These are phyloP conservation scores for Pangasius djambal DNA, from an alignment of 2,797 vertebrate genomes.

Conservation along the genomic window DNA sequence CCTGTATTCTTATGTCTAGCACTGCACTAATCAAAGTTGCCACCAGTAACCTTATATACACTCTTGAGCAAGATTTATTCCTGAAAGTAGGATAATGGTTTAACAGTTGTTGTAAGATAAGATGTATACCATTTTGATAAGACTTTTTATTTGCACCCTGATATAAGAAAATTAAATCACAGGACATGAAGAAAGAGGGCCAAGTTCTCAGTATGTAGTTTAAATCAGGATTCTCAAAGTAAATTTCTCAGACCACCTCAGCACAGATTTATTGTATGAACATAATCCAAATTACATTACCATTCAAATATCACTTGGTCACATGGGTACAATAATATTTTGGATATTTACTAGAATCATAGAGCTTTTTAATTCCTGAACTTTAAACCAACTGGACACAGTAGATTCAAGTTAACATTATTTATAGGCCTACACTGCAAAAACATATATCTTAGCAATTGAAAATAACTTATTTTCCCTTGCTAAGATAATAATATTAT, in stretches of 20 bases:
- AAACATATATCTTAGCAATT: too few relatives aligned
- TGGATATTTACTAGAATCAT: background rate
- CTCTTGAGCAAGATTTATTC: background rate
- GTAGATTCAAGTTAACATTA: background rate
- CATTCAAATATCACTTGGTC: background rate
- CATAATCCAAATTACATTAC: background rate
- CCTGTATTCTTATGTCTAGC: background rate
- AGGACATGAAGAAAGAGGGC: background rate
- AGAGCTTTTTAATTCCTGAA: background rate
- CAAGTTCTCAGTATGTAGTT: background rate
- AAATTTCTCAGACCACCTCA: background rate
- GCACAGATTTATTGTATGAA: background rate
- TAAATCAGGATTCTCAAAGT: background rate
- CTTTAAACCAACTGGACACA: background rate
- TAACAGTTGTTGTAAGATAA: background rate
- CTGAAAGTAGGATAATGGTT: background rate
- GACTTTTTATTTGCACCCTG: background rate
- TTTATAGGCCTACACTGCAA: background rate
- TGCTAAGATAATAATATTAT: background rate
- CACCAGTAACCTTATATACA: background rate
- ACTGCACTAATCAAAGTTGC: background rate
- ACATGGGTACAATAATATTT: background rate
- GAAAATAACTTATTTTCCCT: background rate
- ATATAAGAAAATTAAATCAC: background rate
- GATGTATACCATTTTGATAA: background rate